Evolutionary conservation across 2,113 vertebrate genomes (phyloP), one percentile per base, ranked within the genome.

Genomic region (Phylloscopus trochilus): DNA sequence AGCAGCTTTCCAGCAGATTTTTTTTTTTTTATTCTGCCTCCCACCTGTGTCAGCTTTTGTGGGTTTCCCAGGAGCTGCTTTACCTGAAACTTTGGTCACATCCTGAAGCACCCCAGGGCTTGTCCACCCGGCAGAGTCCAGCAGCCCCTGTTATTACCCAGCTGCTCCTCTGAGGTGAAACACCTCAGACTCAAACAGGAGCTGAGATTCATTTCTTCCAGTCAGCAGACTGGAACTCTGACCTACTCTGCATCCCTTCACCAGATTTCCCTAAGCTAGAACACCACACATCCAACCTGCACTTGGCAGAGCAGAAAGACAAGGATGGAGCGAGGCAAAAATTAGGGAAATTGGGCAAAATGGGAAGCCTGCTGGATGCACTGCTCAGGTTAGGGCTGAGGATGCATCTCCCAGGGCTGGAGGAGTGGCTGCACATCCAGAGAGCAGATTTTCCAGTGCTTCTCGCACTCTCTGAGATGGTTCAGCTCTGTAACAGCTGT

Each of bases 251-350:
- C 68, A 56, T 26, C 44, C 59, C 20, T 60, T 19, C 14, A 41
- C 31, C 53, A 58, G 14, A 68, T 41, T 79, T 59, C 35, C 39
- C 44, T 20, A 15, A 59, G 26, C 73, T 83, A 28, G 39, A 83
- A 35, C 28, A 31, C 14, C 47, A 26, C 5, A 16, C 5, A 3
- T 41, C 27, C 39, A 78, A 4, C 9, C 9, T 39, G 47, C 26
- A 11, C n/a, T 5, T 12, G 12, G 13, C 85, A 78, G 43, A 70
- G 52, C 30, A 56, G 51, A 55, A 77, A 30, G 14, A 17, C 21
- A 39, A 17, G 0, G 0, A 39, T 0, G 3, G 77, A 75, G 33
- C 7, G 10, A 64, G 44, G 52, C 1, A 8, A 76, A 87, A 79
- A 13, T 2, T 13, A n/a, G 1, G 6, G 70, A 53, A 56, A 79